Evolutionary conservation across 92 coral and sea anemone genomes (phyloP), one percentile per base, ranked within the genome.

Genomic region (Hydrozoanthus gracilis): DNA sequence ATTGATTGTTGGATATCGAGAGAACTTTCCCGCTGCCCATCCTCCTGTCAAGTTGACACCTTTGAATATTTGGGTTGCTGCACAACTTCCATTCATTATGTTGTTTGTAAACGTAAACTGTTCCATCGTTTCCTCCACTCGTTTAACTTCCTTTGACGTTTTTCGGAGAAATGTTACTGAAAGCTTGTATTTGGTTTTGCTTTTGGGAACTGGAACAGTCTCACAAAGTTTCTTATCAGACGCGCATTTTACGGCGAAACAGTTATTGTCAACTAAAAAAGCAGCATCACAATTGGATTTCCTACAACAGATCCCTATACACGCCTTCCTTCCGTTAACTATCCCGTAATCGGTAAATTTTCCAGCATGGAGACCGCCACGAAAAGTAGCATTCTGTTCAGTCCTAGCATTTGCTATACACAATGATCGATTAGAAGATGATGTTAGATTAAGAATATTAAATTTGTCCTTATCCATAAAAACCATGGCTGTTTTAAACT

Each of bases 1-100:
- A 35, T 74, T 87, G 4, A 96, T 88, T 20, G 88, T 89, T 18
- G 92, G 91, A 60, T 90, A 90, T 66, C 93, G 92, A 76, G 92
- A 90, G 71, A 95, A 96, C 83, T 96, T 93, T 48, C 99, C 99
- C 44, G 99, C 92, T 15, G 87, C 71, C 92, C 96, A 96, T 20
- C 99, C 99, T 11, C 94, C 98, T 1, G 92, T 95, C 11, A 96
- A 82, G 56, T 92, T 96, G 8, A 96, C 99, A 69, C 94, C 91
- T n/a, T 54, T 45, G 58, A 88, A 89, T 16, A 90, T 86, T 35
- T 90, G 78, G 69, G 92, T 87, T 10, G 90, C 91, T 46, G 88
- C 92, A 45, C 98, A 94, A 7, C 77, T 86, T 76, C 87, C 91
- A 44, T 88, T 88, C 75, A 91, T 52, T 35, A 89, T 87, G 66